These are phyloP conservation scores for Tichodroma muraria DNA, from an alignment of 2,113 vertebrate genomes.

Conservation along the genomic window DNA sequence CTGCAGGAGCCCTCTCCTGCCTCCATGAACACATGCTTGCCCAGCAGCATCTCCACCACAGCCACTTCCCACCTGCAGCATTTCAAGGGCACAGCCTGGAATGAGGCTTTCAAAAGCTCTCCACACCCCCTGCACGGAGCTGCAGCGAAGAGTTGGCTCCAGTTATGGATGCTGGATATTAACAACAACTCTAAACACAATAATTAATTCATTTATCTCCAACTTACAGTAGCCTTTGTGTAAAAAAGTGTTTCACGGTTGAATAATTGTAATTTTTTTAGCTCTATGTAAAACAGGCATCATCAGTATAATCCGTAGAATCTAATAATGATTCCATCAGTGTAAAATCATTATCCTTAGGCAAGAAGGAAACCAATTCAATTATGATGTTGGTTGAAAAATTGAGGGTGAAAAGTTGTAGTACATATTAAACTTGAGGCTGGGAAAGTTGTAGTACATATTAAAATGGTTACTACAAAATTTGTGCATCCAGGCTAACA, in stretches of 20 bases:
- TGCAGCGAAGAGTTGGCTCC: not conserved
- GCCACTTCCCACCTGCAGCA: not conserved
- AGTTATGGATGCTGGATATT: not conserved
- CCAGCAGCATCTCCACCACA: not conserved
- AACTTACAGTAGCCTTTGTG: not conserved
- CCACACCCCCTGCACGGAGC: not conserved
- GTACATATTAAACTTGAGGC: slow-evolving; percentile 76
- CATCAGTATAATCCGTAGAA: slow-evolving; percentile 61
- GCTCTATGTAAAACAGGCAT: slow-evolving; percentile 43
- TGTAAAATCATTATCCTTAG: slow-evolving; percentile 68
- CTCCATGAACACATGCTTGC: not conserved
- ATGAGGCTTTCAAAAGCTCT: not conserved
- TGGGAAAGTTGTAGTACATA: slow-evolving; percentile 72
- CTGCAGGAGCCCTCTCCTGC: not conserved
- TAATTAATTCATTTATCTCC: slow-evolving; percentile 29
- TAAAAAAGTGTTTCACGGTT: not conserved
- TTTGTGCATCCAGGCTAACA: slow-evolving; percentile 74
- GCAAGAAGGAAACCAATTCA: slow-evolving; percentile 71
- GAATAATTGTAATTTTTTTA: slow-evolving; percentile 10
- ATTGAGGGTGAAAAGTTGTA: slow-evolving; percentile 72
- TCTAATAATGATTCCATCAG: slow-evolving; percentile 71
- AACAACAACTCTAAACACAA: not conserved
- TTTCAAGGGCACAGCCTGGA: not conserved
- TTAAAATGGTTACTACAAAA: slow-evolving; percentile 78
- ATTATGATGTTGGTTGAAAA: slow-evolving; percentile 75